Percentiles rank a stretch among this genome's conserved stretches.
These are phyloP conservation scores for Cherax destructor DNA, from an alignment of 1,140 invertebrate species.

Conservation along the genomic window DNA sequence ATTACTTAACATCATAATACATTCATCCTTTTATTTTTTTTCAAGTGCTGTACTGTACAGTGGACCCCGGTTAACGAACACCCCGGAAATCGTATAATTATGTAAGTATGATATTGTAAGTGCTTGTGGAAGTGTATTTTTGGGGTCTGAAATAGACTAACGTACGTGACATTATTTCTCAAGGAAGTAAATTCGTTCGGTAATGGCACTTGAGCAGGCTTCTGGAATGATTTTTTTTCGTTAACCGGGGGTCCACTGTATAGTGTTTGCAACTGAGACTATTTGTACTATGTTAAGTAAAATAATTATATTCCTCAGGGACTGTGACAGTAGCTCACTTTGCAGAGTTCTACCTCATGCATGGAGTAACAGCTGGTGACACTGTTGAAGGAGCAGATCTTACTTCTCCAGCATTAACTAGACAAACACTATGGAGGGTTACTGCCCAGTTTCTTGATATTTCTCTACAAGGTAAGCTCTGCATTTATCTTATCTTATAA, in stretches of 20 bases:
- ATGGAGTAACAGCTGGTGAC: conserved; percentile 45
- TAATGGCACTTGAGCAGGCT: no score
- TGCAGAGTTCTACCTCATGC: conserved; percentile 54
- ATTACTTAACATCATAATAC: no score
- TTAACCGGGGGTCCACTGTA: no score
- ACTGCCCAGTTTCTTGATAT: conserved; percentile 59
- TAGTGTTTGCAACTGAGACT: not conserved
- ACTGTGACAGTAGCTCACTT: conserved; percentile 65
- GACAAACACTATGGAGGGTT: conserved; percentile 39
- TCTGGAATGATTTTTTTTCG: no score
- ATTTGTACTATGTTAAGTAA: not conserved
- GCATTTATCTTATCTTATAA: no score
- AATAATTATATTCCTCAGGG: conserved; percentile 12
- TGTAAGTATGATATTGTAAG: no score
- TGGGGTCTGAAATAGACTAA: no score
- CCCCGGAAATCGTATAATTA: no score
- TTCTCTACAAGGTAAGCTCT: conserved; percentile 41
- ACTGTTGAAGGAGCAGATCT: conserved; percentile 19
- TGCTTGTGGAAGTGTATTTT: no score
- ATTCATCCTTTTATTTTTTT: not conserved
- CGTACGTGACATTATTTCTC: no score
- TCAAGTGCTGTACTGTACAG: not conserved
- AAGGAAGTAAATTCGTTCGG: no score
- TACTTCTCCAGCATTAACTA: not conserved
- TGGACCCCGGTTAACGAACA: no score